Percentiles rank a stretch among this genome's conserved stretches.
phyloP scores from a whole-genome alignment of 2,888 invertebrate species.

The Microctonus hyperodae region DNA sequence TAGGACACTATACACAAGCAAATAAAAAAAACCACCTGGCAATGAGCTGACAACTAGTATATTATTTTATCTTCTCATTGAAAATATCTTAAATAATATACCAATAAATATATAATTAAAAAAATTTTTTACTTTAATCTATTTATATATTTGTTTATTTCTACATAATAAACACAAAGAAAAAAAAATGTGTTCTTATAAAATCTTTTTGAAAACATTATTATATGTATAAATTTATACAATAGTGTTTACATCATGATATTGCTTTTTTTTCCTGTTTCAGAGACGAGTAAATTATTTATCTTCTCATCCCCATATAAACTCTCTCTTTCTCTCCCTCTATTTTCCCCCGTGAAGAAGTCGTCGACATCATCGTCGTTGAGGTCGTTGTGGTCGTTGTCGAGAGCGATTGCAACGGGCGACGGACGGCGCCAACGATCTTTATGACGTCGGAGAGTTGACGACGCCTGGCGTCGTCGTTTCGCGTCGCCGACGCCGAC shows the following conservation, averaged over 20 bases:
- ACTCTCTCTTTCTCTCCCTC: background rate
- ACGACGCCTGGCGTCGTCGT: slow-evolving; percentile 37
- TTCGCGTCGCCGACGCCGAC: slow-evolving; percentile 31
- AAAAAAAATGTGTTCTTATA: background rate
- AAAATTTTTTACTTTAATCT: too few relatives aligned
- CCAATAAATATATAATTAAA: too few relatives aligned
- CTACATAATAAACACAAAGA: background rate
- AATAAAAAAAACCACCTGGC: slow-evolving; percentile 24
- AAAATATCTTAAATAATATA: background rate
- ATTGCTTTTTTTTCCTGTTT: background rate
- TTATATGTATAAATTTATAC: too few relatives aligned
- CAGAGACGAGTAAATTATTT: slow-evolving; percentile 17
- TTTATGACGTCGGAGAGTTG: slow-evolving; percentile 53
- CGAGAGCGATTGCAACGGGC: slow-evolving; percentile 17
- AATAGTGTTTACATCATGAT: background rate
- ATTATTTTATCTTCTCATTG: background rate
- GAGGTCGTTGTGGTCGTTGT: background rate
- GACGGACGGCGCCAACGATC: slow-evolving; percentile 53
- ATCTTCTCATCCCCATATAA: slow-evolving; percentile 10
- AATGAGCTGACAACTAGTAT: slow-evolving; percentile 8
- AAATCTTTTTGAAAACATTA: too few relatives aligned
- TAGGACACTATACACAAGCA: slow-evolving; percentile 39
- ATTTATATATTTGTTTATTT: background rate
- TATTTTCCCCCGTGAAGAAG: background rate
- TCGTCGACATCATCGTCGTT: slow-evolving; percentile 1